Percentiles rank a stretch among this genome's conserved stretches.
Conservation (phyloP, 2,797 vertebrate species). For the Sus cebifrons region DNA sequence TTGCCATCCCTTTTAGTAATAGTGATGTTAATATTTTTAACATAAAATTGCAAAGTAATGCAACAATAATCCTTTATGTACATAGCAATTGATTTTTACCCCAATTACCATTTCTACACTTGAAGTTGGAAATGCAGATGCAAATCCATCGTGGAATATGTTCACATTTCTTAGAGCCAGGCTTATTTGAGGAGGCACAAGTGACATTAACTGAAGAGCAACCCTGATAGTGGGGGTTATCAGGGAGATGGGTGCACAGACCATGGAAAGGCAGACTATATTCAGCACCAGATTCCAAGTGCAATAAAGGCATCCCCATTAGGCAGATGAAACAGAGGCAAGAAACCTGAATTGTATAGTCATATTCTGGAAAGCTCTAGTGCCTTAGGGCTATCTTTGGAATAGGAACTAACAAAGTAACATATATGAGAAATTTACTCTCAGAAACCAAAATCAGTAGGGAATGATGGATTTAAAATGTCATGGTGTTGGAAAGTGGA, state of each 20-base stretch:
- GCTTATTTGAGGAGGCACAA: background rate
- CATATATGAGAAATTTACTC: background rate
- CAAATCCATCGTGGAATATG: background rate
- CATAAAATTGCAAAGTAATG: background rate
- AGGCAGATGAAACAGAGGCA: background rate
- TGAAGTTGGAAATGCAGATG: slow-evolving; percentile 2
- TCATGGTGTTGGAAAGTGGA: too few species aligned
- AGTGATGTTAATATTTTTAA: slow-evolving; percentile 3
- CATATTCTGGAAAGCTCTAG: background rate
- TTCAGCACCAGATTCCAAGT: background rate
- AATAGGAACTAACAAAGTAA: background rate
- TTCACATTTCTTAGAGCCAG: background rate
- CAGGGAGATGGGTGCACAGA: too few species aligned
- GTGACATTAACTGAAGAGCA: background rate
- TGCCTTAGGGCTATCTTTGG: background rate
- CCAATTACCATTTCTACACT: background rate
- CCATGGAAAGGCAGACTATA: background rate
- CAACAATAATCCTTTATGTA: background rate
- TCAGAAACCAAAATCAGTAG: background rate
- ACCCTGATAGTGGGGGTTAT: background rate
- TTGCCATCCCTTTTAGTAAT: background rate
- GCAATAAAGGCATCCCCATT: background rate
- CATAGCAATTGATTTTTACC: background rate
- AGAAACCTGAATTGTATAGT: background rate
- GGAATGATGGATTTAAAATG: background rate